Percentiles rank a stretch among this genome's conserved stretches.
phyloP scores from a whole-genome alignment of 2,797 vertebrate genomes.

The Ptychadena robeensis region DNA sequence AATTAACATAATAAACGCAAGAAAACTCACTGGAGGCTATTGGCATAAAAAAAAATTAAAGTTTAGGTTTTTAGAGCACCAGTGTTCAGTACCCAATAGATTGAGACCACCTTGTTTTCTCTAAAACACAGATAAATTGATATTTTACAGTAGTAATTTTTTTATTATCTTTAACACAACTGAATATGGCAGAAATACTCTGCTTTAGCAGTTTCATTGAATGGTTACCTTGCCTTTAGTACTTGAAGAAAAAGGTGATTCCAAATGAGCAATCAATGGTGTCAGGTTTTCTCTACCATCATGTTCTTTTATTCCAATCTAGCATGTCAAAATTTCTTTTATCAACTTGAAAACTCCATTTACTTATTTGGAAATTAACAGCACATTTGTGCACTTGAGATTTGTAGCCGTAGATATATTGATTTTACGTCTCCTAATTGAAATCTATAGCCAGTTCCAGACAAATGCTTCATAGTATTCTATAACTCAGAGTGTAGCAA shows the following conservation, averaged over 20 bases:
- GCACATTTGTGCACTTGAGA: slow-evolving; percentile 10
- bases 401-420: slow-evolving; percentile 19
- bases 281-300: background rate
- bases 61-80: too few relatives aligned
- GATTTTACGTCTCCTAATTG: slow-evolving; percentile 30
- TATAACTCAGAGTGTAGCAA: background rate
- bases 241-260: background rate
- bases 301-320: background rate
- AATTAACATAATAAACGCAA: too few relatives aligned
- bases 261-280: background rate
- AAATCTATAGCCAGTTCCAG: slow-evolving; percentile 9
- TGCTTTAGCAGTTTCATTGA: background rate
- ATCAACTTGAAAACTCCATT: slow-evolving; percentile 6
- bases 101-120: too few relatives aligned
- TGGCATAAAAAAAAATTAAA: too few relatives aligned
- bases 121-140: too few relatives aligned
- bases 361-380: slow-evolving; percentile 20
- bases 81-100: too few relatives aligned
- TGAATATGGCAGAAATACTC: too few relatives aligned
- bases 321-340: slow-evolving; percentile 4
- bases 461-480: background rate
- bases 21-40: too few relatives aligned
- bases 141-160: too few relatives aligned
- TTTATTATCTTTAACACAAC: too few relatives aligned
- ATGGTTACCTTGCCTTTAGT: too few relatives aligned